A percentile compares a stretch with the other conserved stretches of the same genome.
These are phyloP conservation scores for Pterocles orientalis DNA, from an alignment of 2,113 vertebrate genomes.

Conservation along the genomic window DNA sequence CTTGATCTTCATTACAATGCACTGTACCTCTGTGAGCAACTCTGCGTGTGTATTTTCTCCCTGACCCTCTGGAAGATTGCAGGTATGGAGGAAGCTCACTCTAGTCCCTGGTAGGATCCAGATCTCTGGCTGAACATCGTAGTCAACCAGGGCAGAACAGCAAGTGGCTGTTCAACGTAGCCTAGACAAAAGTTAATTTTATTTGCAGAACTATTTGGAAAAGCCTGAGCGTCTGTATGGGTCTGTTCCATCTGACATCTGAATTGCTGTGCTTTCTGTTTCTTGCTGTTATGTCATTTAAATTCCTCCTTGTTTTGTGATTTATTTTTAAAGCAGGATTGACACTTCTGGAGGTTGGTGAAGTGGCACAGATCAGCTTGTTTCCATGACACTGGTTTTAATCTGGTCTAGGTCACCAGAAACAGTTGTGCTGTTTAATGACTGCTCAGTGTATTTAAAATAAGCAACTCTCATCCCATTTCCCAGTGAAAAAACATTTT, in stretches of 20 bases:
- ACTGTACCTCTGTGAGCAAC: background rate
- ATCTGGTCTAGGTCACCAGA: background rate
- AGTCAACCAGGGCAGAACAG: background rate
- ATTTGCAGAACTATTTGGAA: background rate
- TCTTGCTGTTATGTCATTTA: background rate
- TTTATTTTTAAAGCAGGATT: background rate
- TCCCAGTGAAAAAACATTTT: background rate
- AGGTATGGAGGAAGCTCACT: background rate
- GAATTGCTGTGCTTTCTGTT: background rate
- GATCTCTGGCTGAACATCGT: accelerated
- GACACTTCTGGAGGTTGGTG: background rate
- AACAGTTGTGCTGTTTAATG: background rate
- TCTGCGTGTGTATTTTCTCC: background rate
- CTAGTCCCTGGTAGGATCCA: background rate
- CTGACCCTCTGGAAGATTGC: background rate
- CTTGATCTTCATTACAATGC: slow-evolving; percentile 57
- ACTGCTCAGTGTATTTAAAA: background rate
- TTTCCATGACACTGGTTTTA: background rate
- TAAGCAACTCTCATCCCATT: background rate
- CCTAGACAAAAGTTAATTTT: background rate
- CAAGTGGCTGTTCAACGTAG: background rate
- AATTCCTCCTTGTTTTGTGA: background rate
- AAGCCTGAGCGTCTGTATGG: background rate
- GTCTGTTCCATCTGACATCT: background rate
- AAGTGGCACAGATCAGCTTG: background rate